Base-by-base conservation (phyloP, 2,797 vertebrate species). In the Alectoris magna region DNA sequence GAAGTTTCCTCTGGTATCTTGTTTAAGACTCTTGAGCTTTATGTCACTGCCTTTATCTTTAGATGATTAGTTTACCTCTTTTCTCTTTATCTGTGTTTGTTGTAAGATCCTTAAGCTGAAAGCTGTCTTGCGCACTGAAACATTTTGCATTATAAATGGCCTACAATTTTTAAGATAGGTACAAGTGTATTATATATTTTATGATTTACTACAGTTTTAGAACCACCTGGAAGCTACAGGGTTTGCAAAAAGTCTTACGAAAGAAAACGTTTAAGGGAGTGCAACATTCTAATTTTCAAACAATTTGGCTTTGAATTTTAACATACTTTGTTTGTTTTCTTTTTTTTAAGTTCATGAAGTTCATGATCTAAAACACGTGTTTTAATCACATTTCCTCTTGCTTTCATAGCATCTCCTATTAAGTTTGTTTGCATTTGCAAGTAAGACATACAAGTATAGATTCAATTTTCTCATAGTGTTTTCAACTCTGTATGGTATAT, bases 391-490 rank as follows among this genome's bases (percentile, higher is more conserved):
- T 80, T 76, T 92, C 14, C 60, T 62, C 62, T 64, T 53, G 22
- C 39, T 84, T 91, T 80, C 46, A 64, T 87, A 73, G 82, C 86
- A 31, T 53, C 26, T 34, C 27, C 8, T 70, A 18, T 82, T 72
- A 91, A 90, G 38, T 46, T 26, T 64, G 18, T 91, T 84, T 92
- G 66, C 38, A 59, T 93, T 93, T 92, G 55, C 87, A 66, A 87
- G 55, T 72, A 91, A 87, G 27, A 29, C n/a, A 10, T 68, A 48
- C 59, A 90, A 83, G 34, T 39, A 90, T 59, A 91, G 66, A 62
- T 77, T 46, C 17, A 84, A 6, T 88, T 93, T 88, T 70, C 62
- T 73, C 73, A 38, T 55, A 18, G 68, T 22, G 11, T 38, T 39
- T 92, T 84, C n/a, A 83, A 60, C 22, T 66, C 27, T 84, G n/a